Conservation (phyloP, 2,113 vertebrate genomes). For the Neogale vison region DNA sequence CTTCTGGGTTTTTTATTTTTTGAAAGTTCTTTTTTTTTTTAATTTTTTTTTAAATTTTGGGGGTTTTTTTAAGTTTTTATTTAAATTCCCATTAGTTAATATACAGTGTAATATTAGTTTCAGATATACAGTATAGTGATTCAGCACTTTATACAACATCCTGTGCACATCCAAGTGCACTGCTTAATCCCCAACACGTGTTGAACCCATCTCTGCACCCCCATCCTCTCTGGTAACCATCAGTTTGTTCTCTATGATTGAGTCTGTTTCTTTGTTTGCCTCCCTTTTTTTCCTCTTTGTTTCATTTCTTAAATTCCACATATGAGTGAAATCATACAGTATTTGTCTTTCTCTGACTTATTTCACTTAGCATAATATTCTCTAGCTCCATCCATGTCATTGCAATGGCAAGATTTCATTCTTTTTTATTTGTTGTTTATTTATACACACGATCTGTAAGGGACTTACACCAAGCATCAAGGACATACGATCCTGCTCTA, state of each 20-base stretch:
- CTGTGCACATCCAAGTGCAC: neutral
- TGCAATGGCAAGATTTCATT: neutral
- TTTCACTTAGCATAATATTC: neutral
- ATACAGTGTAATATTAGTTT: neutral
- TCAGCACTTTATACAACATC: neutral
- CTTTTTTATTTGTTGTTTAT: constrained; percentile 10
- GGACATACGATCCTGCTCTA: neutral
- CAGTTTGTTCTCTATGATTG: neutral
- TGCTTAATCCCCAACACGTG: neutral
- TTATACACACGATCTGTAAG: neutral
- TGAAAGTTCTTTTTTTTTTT: neutral
- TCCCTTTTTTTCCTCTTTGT: neutral
- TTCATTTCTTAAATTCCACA: neutral
- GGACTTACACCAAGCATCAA: neutral
- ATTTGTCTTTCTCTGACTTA: neutral
- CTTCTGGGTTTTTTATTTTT: neutral
- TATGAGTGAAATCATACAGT: neutral
- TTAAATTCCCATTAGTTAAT: neutral
- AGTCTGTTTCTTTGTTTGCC: neutral
- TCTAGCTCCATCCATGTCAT: neutral
- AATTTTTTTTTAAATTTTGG: neutral
- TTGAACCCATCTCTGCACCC: neutral
- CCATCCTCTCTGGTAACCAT: neutral
- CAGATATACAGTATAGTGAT: neutral
- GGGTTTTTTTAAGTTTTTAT: neutral